Percentiles rank a stretch among this genome's conserved stretches.
Evolutionary conservation across 2,113 vertebrate genomes (phyloP).

Genomic region (Tursiops truncatus): DNA sequence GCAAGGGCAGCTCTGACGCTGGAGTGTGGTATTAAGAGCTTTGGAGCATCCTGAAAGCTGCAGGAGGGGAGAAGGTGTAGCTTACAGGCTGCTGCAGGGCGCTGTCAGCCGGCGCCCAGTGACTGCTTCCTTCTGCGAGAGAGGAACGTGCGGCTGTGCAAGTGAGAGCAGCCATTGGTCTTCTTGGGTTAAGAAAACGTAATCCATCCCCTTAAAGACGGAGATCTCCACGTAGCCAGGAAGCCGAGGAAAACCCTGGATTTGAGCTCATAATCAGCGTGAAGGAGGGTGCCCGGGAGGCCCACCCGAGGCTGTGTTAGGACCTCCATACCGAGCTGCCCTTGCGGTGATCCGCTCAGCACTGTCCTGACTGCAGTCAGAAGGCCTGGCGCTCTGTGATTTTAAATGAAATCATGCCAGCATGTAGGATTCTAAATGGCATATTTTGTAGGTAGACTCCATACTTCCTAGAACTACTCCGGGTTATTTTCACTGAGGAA

Average conservation of each 20-base stretch:
- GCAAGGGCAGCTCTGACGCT: rapidly evolving
- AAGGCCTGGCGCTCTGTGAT: rapidly evolving
- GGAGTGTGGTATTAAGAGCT: rapidly evolving
- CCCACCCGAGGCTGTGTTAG: neutral
- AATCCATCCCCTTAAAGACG: neutral
- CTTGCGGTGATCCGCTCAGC: rapidly evolving
- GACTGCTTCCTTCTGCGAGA: neutral
- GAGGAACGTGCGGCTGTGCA: neutral
- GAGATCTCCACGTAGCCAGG: neutral
- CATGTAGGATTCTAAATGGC: no score
- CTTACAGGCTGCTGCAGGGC: rapidly evolving
- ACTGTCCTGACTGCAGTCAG: no score
- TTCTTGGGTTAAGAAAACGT: neutral
- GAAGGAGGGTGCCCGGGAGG: neutral
- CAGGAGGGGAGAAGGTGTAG: neutral
- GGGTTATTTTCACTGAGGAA: neutral
- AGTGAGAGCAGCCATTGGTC: neutral
- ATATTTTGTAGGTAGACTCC: rapidly evolving
- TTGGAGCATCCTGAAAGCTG: rapidly evolving
- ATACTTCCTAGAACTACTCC: neutral
- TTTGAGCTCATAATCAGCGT: rapidly evolving
- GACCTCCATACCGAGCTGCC: rapidly evolving
- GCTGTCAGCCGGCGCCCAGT: rapidly evolving
- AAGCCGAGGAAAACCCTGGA: neutral
- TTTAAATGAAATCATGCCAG: neutral